A percentile compares a stretch with the other conserved stretches of the same genome.
phyloP scores from a whole-genome alignment of 37 sponge, comb jelly and placozoan species.

The Axinella damicornis region DNA sequence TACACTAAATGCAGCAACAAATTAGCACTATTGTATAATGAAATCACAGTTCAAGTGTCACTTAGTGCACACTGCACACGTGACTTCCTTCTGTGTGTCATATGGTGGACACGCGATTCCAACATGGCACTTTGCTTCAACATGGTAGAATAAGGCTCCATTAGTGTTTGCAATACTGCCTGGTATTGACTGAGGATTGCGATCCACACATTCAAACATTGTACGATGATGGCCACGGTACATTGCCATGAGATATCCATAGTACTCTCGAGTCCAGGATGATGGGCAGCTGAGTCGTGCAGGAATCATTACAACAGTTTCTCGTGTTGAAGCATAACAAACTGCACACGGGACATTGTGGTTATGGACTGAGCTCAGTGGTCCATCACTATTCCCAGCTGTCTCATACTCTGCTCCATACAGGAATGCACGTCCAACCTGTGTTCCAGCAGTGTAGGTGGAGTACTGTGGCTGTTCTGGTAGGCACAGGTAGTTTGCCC shows the following conservation, averaged over 20 bases:
- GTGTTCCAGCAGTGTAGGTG: conserved; percentile 14
- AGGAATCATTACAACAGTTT: conserved; percentile 33
- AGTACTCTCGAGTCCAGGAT: conserved; percentile 56
- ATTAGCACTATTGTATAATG: too few species aligned
- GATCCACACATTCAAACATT: conserved; percentile 45
- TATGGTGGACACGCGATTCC: too few species aligned
- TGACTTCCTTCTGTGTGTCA: too few species aligned
- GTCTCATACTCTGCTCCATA: conserved; percentile 49
- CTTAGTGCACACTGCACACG: too few species aligned
- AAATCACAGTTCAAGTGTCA: too few species aligned
- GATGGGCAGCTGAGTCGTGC: conserved; percentile 17
- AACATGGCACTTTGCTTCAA: too few species aligned
- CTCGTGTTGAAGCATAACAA: conserved; percentile 26
- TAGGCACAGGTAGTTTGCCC: conserved; percentile 9
- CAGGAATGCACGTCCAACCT: conserved; percentile 6
- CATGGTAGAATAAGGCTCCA: too few species aligned
- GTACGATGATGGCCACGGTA: not conserved
- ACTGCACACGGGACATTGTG: conserved; percentile 10
- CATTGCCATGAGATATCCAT: conserved; percentile 44
- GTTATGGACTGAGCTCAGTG: not conserved
- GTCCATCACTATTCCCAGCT: not conserved
- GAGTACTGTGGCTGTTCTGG: conserved; percentile 19
- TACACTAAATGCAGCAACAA: too few species aligned
- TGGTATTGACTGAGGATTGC: not conserved
- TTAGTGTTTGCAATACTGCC: not conserved